Evolutionary conservation across 2,888 invertebrate species (phyloP), one percentile per base, ranked within the genome.

Genomic region (Pseudococcus jackbeardsleyi): DNA sequence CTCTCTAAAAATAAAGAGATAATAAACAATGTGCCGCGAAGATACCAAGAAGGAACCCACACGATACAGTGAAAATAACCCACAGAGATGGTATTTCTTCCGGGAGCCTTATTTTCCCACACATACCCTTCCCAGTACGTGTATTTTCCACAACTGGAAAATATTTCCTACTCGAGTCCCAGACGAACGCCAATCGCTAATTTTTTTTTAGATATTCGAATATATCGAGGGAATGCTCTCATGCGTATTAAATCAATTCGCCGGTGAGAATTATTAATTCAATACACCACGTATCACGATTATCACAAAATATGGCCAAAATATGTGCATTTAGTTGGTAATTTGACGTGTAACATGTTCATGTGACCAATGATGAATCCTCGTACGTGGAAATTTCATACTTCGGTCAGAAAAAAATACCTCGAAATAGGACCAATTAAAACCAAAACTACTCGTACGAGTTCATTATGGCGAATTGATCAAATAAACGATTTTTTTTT

Each of bases 1-100:
- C 79, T 82, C 79, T 82, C 79, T 82, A 82, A 82, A 33, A 82
- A 82, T 82, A 82, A 72, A 82, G 46, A 82, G 19, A 82, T 82
- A 82, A 46, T 46, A 46, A 82, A 46, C 19, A 82, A 82, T 72
- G 17, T 33, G 42, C 42, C 42, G 42, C 42, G 42, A 42, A 42
- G 42, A 42, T 42, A 42, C 9, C 39, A 64, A 64, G 64, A 64
- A 64, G 64, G 19, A 64, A 64, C 64, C 64, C 54, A 17, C n/a
- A 19, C 15, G 54, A 12, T 59, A 59, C 59, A 22, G 64, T 64
- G 64, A 64, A 64, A 64, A 64, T 64, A 64, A 64, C 8, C 64
- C 64, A 64, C 11, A 3, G 22, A 7, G 7, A 15, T 19, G 19
- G 15, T 9, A 11, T 64, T 64, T 64, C 64, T 64, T 64, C 64